Percentiles rank a stretch among this genome's conserved stretches.
These are phyloP conservation scores for Karalla daura DNA, from an alignment of 2,797 vertebrate genomes.

Conservation along the genomic window DNA sequence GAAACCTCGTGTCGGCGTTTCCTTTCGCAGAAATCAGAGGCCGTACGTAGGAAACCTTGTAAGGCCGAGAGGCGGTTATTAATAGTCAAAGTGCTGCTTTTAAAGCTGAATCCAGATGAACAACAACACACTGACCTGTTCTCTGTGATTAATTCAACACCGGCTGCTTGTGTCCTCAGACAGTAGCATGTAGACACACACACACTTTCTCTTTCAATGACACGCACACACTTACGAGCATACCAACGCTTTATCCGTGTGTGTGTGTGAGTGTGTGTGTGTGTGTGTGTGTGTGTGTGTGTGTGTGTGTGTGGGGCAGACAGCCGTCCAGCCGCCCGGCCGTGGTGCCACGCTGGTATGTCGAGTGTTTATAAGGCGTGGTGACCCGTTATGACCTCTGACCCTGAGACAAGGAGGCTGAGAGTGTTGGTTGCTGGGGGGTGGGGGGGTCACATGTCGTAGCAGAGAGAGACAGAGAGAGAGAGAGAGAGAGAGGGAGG, in stretches of 20 bases:
- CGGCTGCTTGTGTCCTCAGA: not conserved
- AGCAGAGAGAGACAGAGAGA: constrained; percentile 60
- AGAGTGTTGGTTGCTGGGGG: not conserved
- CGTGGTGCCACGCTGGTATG: constrained; percentile 69
- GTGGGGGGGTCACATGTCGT: constrained; percentile 42
- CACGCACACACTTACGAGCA: constrained; percentile 36
- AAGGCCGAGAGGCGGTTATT: too few relatives aligned
- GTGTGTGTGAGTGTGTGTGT: constrained; percentile 5
- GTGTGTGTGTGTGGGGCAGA: constrained; percentile 34
- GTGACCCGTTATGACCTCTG: constrained; percentile 75
- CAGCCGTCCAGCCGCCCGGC: constrained; percentile 48
- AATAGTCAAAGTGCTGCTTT: not conserved
- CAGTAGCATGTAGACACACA: not conserved
- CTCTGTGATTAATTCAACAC: not conserved
- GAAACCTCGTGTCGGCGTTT: too few relatives aligned
- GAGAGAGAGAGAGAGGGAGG: constrained; percentile 3
- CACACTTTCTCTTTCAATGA: constrained; percentile 51
- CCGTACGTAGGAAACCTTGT: too few relatives aligned
- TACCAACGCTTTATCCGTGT: constrained; percentile 37
- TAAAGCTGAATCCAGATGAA: not conserved
- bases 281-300: constrained; percentile 6
- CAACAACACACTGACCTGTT: not conserved
- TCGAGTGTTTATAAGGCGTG: constrained; percentile 76
- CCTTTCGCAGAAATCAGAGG: too few relatives aligned
- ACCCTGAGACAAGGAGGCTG: constrained; percentile 55